Conservation (phyloP, 2,888 invertebrate genomes). For the Leucophora obtusa region DNA sequence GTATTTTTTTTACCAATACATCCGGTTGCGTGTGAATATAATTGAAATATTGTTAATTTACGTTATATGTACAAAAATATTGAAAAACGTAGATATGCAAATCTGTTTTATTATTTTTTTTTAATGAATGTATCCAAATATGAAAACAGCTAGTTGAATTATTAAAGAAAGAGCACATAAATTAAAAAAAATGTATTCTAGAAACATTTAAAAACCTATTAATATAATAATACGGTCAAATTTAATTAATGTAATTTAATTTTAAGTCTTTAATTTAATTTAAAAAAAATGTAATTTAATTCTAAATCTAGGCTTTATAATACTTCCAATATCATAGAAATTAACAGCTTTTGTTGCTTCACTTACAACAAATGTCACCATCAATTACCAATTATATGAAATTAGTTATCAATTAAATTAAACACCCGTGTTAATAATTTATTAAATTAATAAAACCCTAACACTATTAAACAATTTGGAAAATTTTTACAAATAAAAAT, state of each 20-base stretch:
- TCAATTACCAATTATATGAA: too few species aligned
- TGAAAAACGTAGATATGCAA: conserved; percentile 39
- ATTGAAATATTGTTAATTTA: conserved; percentile 54
- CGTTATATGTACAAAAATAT: conserved; percentile 43
- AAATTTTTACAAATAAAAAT: conserved; percentile 13
- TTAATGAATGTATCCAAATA: conserved; percentile 54
- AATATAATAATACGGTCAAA: too few species aligned
- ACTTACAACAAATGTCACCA: too few species aligned
- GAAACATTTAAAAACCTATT: too few species aligned
- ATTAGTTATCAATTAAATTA: conserved; percentile 16
- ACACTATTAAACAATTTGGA: conserved; percentile 10
- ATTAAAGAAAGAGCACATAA: not conserved
- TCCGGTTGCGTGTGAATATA: conserved; percentile 63
- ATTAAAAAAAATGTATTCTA: not conserved
- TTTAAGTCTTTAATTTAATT: too few species aligned
- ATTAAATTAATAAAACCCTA: conserved; percentile 24
- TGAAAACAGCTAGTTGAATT: conserved; percentile 1
- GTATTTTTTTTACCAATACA: conserved; percentile 43
- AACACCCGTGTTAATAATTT: conserved; percentile 37
- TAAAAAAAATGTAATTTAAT: too few species aligned
- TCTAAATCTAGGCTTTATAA: too few species aligned
- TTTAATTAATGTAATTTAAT: too few species aligned
- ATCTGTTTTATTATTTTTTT: not conserved
- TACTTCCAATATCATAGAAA: too few species aligned
- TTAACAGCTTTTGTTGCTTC: too few species aligned